Evolutionary conservation across 1,140 invertebrate genomes (phyloP), one percentile per base, ranked within the genome.

Genomic region (Ylistrum balloti): DNA sequence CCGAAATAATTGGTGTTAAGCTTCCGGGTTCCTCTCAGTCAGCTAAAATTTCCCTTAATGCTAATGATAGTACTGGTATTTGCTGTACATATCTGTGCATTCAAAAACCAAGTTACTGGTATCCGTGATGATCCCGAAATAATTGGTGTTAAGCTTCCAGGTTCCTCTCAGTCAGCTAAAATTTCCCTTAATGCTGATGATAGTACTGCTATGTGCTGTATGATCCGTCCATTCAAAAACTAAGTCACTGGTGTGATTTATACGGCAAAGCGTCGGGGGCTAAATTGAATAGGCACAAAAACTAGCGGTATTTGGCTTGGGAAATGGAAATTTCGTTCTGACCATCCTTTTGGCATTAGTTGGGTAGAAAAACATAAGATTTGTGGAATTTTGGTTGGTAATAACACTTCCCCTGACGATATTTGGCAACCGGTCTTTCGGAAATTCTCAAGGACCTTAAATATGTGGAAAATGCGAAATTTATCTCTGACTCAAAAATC

Each of bases 131-230:
- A 93, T 56, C 33, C 32, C 10, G 17, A 90, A 32, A 94, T 94
- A 38, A 88, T 86, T 87, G 94, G 94, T 87, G 87, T 94, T 17
- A 48, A 90, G 35, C 33, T 93, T 9, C 93, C 93, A n/a, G 94
- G 91, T 91, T 48, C 85, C 35, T 33, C 45, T 35, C 48, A 88
- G 11, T 85, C 92, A 17, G 87, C 86, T 35, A 93, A 93, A 89
- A 34, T 93, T 13, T 92, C 91, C 11, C 28, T 86, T 33, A 93
- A 91, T 93, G 94, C 94, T 17, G 93, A 94, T 89, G 92, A 94
- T 86, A 92, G 87, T 89, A 93, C 90, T 33, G 87, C 87, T 56
- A 86, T 91, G 88, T 88, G 90, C 33, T 87, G 88, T 13, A 74
- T 86, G 87, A 88, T n/a, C 33, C 88, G 2, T 92, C 90, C 33